Evolutionary conservation across 2,888 invertebrate species (phyloP), one percentile per base, ranked within the genome.

Genomic region (Chorisops tibialis): DNA sequence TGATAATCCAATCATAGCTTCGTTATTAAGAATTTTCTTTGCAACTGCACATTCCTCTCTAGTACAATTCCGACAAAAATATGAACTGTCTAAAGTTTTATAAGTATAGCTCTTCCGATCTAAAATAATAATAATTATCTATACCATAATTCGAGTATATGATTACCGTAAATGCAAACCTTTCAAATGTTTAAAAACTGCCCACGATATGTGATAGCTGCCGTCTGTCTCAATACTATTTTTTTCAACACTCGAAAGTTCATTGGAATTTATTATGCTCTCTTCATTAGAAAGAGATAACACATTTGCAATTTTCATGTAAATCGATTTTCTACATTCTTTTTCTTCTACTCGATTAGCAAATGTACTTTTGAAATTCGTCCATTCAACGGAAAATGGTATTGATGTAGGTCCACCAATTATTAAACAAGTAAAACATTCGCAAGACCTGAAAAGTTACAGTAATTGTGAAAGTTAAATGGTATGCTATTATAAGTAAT

Each of bases 401-500:
- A n/a, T 22, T 47, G 41, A 39, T 54, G 9, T 21, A 54, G 22
- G 14, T 24, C 11, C 39, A 41, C 77, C 79, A 63, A 75, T 75
- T 63, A 79, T 76, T 38, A 75, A 73, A 68, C 78, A 78, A 52
- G 77, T 75, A 47, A 76, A 73, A 69, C 78, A 78, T 67, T 73
- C 72, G 68, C 78, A 78, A 68, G 71, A 72, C 61, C 77, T 78
- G 59, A 1, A 67, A 63, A 3, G 7, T 16, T 45, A 39, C 16
- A 47, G n/a, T n/a, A 50, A 39, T 11, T 39, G 19, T 6, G 3
- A 18, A 4, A 12, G 19, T 11, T 24, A 12, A 48, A 48, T 43
- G 38, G 5, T 18, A 45, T 45, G 18, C n/a, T 30, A 19, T n/a
- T 19, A 19, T 22, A 4, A 62, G 41, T 35, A 70, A 74, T 70